Percentiles rank a stretch among this genome's conserved stretches.
phyloP scores from a whole-genome alignment of 2,113 vertebrate species.

The Polypterus bichir region DNA sequence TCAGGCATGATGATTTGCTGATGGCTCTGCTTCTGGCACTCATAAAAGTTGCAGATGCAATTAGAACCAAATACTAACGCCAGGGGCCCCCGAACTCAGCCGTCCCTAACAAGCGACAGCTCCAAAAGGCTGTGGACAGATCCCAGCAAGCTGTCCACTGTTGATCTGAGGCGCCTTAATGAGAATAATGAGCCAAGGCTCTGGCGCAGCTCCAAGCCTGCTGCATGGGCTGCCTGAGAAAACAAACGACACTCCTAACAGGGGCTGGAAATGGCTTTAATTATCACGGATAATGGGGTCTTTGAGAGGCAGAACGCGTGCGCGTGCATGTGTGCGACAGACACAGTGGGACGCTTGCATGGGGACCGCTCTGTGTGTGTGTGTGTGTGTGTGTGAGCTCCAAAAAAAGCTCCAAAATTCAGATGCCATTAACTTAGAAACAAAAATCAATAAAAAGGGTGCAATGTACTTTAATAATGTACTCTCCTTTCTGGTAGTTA shows the following conservation, averaged over 20 bases:
- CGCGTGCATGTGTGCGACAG: background rate
- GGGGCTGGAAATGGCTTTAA: slow-evolving; percentile 46
- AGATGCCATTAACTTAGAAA: too few species aligned
- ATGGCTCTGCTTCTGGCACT: too few species aligned
- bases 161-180: slow-evolving; percentile 56
- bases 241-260: slow-evolving; percentile 30
- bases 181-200: slow-evolving; percentile 55
- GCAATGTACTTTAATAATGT: too few species aligned
- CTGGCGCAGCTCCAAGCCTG: slow-evolving; percentile 46
- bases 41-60: too few species aligned
- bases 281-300: slow-evolving; percentile 32
- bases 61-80: slow-evolving; percentile 20
- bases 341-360: background rate
- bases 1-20: too few species aligned
- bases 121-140: slow-evolving; percentile 54
- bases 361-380: background rate
- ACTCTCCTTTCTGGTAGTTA: too few species aligned
- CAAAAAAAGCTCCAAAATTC: too few species aligned
- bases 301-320: background rate
- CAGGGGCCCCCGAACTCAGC: slow-evolving; percentile 11
- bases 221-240: slow-evolving; percentile 46
- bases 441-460: too few species aligned
- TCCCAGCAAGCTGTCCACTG: slow-evolving; percentile 46
- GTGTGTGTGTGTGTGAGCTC: background rate
- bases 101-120: slow-evolving; percentile 38